Percentiles rank a stretch among this genome's conserved stretches.
These are phyloP conservation scores for Pholis gunnellus DNA, from an alignment of 2,113 vertebrate genomes.

Conservation along the genomic window DNA sequence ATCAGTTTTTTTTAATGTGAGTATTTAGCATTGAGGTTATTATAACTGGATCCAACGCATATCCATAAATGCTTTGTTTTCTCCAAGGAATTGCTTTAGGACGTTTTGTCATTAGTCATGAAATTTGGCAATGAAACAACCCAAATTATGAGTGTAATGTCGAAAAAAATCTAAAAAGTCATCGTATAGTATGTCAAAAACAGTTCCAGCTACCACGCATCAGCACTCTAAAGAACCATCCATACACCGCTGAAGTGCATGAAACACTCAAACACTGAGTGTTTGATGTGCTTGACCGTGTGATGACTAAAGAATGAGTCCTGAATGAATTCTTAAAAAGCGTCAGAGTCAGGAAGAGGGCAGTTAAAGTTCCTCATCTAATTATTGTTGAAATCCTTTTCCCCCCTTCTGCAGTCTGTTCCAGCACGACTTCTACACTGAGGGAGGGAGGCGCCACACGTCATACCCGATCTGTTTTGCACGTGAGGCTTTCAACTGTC, in stretches of 20 bases:
- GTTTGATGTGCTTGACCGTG: slow-evolving; percentile 18
- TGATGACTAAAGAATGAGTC: slow-evolving; percentile 36
- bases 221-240: too few relatives aligned
- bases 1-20: neutral
- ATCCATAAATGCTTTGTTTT: neutral
- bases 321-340: slow-evolving; percentile 43
- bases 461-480: too few relatives aligned
- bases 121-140: neutral
- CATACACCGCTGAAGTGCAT: too few relatives aligned
- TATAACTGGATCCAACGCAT: neutral
- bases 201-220: too few relatives aligned
- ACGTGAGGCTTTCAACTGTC: neutral
- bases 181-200: too few relatives aligned
- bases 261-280: neutral
- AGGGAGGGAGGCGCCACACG: too few relatives aligned
- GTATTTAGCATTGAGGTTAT: neutral
- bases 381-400: slow-evolving; percentile 10
- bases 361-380: slow-evolving; percentile 16
- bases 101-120: slow-evolving; percentile 5
- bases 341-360: slow-evolving; percentile 17
- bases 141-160: neutral
- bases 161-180: too few relatives aligned
- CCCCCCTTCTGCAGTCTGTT: slow-evolving; percentile 87
- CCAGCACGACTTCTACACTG: slow-evolving; percentile 89
- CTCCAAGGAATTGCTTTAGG: neutral